Evolutionary conservation across 1,140 invertebrate genomes (phyloP).

Genomic region (Rhynchophorus ferrugineus): DNA sequence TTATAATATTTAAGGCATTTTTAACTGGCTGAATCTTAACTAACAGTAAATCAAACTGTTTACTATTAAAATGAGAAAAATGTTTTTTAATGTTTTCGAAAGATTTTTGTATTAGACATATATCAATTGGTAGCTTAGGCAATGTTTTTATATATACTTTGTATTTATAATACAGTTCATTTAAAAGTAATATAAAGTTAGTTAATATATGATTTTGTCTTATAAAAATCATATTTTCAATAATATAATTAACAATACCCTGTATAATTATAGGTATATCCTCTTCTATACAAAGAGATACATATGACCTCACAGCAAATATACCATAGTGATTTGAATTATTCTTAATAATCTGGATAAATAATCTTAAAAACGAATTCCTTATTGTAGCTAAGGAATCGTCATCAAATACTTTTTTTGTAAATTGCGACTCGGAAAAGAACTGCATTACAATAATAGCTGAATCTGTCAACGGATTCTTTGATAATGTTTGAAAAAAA

Average conservation of each 20-base stretch:
- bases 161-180: slow-evolving; percentile 25
- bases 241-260: slow-evolving; percentile 17
- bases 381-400: background rate
- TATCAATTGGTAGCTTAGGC: background rate
- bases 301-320: slow-evolving; percentile 21
- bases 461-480: slow-evolving; percentile 14
- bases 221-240: slow-evolving; percentile 15
- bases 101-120: background rate
- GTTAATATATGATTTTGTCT: slow-evolving; percentile 13
- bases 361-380: slow-evolving; percentile 17
- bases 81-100: background rate
- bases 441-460: slow-evolving; percentile 23
- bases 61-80: slow-evolving; percentile 3
- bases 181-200: slow-evolving; percentile 19
- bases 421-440: slow-evolving; percentile 25
- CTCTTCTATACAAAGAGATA: slow-evolving; percentile 15
- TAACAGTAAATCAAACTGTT: slow-evolving; percentile 16
- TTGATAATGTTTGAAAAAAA: slow-evolving; percentile 19
- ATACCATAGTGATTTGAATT: slow-evolving; percentile 23
- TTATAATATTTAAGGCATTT: background rate
- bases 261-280: slow-evolving; percentile 15
- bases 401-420: slow-evolving; percentile 2
- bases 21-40: slow-evolving; percentile 10
- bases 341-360: slow-evolving; percentile 19
- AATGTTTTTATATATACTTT: slow-evolving; percentile 2